phyloP scores from a whole-genome alignment of 37 sponge, comb jelly and placozoan species.

The Beroe forskalii region DNA sequence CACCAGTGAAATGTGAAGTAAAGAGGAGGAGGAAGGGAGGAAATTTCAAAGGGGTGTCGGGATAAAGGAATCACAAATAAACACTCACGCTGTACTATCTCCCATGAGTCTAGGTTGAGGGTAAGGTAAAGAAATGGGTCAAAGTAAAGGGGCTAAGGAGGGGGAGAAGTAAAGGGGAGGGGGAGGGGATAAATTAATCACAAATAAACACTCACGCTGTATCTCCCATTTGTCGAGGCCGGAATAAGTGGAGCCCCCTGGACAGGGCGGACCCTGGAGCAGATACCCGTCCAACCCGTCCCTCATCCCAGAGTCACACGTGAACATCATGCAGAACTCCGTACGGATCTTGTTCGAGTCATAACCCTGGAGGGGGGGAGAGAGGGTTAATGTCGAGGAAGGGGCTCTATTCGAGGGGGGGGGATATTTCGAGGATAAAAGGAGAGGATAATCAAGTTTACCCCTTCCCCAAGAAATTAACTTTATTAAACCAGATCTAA shows the following conservation, averaged over 20 bases:
- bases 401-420: background rate
- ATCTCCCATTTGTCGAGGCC: background rate
- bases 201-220: slow-evolving; percentile 27
- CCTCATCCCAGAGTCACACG: background rate
- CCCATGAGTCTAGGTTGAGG: no score
- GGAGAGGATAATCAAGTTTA: no score
- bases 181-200: background rate
- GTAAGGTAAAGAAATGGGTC: no score
- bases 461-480: no score
- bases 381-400: background rate
- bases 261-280: slow-evolving; percentile 24
- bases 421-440: background rate
- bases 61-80: no score
- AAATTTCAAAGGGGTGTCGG: no score
- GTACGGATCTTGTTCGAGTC: background rate
- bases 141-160: no score
- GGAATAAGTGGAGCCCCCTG: slow-evolving; percentile 22
- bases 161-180: no score
- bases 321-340: slow-evolving; percentile 47
- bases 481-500: no score
- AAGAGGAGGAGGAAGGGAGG: no score
- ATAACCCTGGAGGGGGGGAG: slow-evolving; percentile 15
- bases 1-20: no score
- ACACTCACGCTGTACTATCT: no score
- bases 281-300: background rate